Base-by-base conservation (phyloP, 2,797 vertebrate species). In the Anomalospiza imberbis region DNA sequence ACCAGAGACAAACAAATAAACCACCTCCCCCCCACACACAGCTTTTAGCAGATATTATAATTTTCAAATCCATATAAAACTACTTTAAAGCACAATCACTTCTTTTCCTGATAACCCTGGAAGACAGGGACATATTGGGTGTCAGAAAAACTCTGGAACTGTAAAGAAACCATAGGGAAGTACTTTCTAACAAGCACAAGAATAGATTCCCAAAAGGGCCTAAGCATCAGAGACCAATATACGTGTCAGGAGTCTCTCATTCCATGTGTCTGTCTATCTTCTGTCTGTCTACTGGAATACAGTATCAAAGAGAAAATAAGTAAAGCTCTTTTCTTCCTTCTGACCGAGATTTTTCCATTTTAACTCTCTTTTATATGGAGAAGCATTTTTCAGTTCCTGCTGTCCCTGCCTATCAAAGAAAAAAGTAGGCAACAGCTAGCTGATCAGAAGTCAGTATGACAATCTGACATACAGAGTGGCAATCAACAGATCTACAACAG, bases 401-500 rank as follows among this genome's bases (percentile, higher is more conserved):
- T 88, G 47, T 91, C 62, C 65, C 60, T 48, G 50, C 7, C 48
- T 54, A 65, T 90, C 55, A 94, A 91, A 80, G 60, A 9, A 62
- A 93, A 94, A 75, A 55, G 28, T 51, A 83, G 70, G 58, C 38
- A 91, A 84, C 45, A 75, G 16, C 63, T 63, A 73, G 32, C 73
- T 95, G 83, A 94, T 83, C 80, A 89, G 72, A 94, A 91, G 88
- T 80, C 88, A 91, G n/a, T 77, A 79, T 12, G 31, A 79, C 79
- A 91, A 79, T 94, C 84, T 72, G 54, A 71, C 40, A 40, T 13
- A 40, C 47, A 81, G 54, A 94, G 60, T 26, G 13, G 19, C 55
- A 94, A 94, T 83, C 84, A 85, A 51, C 40, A 75, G 60, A 91
- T 53, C 24, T 74, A 29, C 48, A 72, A 45, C 40, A 82, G 72